Evolutionary conservation across 2,113 vertebrate genomes (phyloP).

Genomic region (Trichomycterus rosablanca): DNA sequence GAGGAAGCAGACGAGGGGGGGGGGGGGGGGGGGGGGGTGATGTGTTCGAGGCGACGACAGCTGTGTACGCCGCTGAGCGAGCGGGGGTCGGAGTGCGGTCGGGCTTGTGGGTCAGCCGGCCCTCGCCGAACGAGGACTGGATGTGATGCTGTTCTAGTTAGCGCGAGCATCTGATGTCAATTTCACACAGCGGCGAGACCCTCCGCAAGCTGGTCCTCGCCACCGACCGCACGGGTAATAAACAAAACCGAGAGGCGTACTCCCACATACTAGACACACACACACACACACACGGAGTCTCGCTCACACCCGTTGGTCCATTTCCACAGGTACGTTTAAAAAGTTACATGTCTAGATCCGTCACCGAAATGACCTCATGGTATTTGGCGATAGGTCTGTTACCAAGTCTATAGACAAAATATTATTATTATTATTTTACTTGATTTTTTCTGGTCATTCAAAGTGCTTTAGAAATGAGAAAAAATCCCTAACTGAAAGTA

Average conservation of each 20-base stretch:
- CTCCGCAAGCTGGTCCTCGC: slow-evolving; percentile 53
- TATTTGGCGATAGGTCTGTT: too few species aligned
- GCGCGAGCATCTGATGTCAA: slow-evolving; percentile 60
- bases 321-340: too few species aligned
- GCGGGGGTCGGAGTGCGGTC: slow-evolving; percentile 44
- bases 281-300: slow-evolving; percentile 64
- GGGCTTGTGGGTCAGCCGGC: slow-evolving; percentile 56
- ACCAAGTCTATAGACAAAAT: too few species aligned
- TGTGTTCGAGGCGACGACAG: slow-evolving; percentile 39
- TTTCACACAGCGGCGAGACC: slow-evolving; percentile 58
- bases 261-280: slow-evolving; percentile 39
- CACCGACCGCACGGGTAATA: slow-evolving; percentile 44
- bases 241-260: slow-evolving; percentile 47
- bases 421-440: too few species aligned
- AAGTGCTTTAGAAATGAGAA: too few species aligned
- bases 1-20: background rate
- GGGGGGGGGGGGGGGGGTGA: slow-evolving; percentile 1
- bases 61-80: slow-evolving; percentile 52
- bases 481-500: too few species aligned
- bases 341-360: too few species aligned
- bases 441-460: too few species aligned
- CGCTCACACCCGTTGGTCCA: too few species aligned
- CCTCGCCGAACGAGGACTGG: slow-evolving; percentile 54
- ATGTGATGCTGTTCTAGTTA: slow-evolving; percentile 60
- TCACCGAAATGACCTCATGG: too few species aligned